Conservation (phyloP, 2,113 vertebrate genomes). For the Eolophus roseicapilla region DNA sequence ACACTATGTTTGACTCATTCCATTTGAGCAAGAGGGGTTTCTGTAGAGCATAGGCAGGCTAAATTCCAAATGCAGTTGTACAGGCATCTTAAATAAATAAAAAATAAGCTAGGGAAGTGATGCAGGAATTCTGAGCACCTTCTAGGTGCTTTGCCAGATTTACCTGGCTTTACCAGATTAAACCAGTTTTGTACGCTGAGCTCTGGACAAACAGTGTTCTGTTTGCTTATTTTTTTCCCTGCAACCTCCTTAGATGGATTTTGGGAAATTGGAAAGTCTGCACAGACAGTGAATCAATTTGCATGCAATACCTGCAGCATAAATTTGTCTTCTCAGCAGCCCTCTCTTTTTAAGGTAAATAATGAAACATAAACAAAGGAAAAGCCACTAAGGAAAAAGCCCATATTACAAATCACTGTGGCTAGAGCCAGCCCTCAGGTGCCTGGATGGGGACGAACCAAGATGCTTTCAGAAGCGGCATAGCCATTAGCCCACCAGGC, state of each 20-base stretch:
- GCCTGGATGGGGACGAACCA: rapidly evolving
- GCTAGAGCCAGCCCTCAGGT: not conserved
- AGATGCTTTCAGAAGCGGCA: not conserved
- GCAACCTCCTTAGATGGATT: not conserved
- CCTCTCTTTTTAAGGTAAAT: not conserved
- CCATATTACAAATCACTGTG: not conserved
- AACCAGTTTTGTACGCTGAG: not conserved
- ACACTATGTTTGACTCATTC: not conserved
- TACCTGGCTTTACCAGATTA: not conserved
- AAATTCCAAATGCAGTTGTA: not conserved
- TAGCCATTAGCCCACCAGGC: not conserved
- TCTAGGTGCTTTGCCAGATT: not conserved
- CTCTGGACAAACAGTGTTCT: not conserved
- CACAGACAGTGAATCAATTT: not conserved
- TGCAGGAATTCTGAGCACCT: not conserved
- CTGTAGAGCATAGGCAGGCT: not conserved
- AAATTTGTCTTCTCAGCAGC: not conserved
- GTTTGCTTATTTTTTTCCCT: not conserved
- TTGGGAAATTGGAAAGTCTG: not conserved
- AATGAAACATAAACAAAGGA: not conserved
- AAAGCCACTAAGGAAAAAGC: not conserved
- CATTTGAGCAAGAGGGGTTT: not conserved
- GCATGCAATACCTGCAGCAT: not conserved
- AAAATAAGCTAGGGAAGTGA: not conserved
- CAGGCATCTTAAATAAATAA: not conserved